Evolutionary conservation across 30 jellyfish, hydroid and myxozoan genomes (phyloP).

Genomic region (Phacellophora camtschatica): DNA sequence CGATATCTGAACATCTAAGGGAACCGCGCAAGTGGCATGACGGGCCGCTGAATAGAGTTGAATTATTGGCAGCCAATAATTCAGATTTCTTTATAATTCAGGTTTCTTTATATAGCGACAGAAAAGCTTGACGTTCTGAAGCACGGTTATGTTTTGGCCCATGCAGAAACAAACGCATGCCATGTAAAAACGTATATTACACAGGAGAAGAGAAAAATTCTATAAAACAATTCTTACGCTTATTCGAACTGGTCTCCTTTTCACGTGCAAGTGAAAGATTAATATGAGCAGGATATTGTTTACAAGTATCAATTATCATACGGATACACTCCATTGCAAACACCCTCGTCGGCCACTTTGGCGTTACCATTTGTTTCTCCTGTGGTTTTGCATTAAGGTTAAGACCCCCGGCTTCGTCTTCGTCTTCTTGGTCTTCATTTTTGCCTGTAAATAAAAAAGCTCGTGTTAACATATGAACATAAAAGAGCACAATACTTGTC

Average conservation of each 20-base stretch:
- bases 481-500: neutral
- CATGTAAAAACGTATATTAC: neutral
- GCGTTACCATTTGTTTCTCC: conserved; percentile 78
- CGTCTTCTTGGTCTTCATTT: conserved; percentile 82
- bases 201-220: neutral
- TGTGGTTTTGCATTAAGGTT: conserved; percentile 69
- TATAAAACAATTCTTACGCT: conserved; percentile 38
- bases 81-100: too few species aligned
- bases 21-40: too few species aligned
- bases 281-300: conserved; percentile 61
- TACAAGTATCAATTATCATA: conserved; percentile 86
- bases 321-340: conserved; percentile 97
- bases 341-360: conserved; percentile 97
- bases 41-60: too few species aligned
- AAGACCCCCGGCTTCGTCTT: conserved; percentile 86
- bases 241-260: conserved; percentile 16
- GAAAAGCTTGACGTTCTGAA: too few species aligned
- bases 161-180: too few species aligned
- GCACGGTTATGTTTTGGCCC: too few species aligned
- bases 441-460: too few species aligned
- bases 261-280: conserved; percentile 84
- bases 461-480: neutral
- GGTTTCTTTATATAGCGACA: too few species aligned
- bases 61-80: too few species aligned
- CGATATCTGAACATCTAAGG: too few species aligned